These are phyloP conservation scores for Melinaea marsaeus DNA, from an alignment of 2,888 invertebrate genomes.

Conservation along the genomic window DNA sequence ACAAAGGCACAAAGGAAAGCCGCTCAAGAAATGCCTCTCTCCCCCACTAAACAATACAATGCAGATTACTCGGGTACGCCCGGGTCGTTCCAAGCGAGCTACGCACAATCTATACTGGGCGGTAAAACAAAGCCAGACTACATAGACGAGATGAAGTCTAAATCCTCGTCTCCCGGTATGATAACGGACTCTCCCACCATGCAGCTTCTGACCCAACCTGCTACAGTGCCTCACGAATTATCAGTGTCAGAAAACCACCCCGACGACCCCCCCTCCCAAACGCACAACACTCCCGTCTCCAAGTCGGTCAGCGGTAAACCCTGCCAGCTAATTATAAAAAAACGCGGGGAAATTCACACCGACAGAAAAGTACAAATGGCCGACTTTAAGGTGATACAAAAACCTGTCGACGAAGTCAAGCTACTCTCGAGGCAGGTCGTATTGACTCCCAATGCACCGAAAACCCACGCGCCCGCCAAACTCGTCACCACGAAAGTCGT, in stretches of 20 bases:
- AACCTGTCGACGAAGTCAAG: constrained; percentile 62
- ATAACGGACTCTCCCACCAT: constrained; percentile 61
- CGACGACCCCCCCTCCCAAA: constrained; percentile 54
- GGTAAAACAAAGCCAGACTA: constrained; percentile 59
- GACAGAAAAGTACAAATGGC: constrained; percentile 65
- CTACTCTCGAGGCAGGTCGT: constrained; percentile 68
- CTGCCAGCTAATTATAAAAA: constrained; percentile 66
- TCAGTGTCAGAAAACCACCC: constrained; percentile 53
- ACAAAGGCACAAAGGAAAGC: constrained; percentile 54
- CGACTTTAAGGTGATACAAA: constrained; percentile 67
- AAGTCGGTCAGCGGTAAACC: constrained; percentile 54
- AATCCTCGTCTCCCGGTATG: constrained; percentile 55
- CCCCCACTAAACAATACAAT: constrained; percentile 57
- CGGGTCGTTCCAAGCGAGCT: constrained; percentile 70
- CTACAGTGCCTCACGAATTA: constrained; percentile 58
- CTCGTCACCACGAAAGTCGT: constrained; percentile 69
- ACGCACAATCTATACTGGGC: constrained; percentile 65
- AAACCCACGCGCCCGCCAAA: constrained; percentile 58
- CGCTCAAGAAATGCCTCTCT: constrained; percentile 47
- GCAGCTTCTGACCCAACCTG: constrained; percentile 63
- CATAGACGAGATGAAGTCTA: constrained; percentile 57
- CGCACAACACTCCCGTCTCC: constrained; percentile 50
- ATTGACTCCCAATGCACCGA: constrained; percentile 58
- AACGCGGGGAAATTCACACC: constrained; percentile 49
- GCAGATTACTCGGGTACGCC: constrained; percentile 62